phyloP scores from a whole-genome alignment of 2,888 invertebrate genomes.

The Troides helena region DNA sequence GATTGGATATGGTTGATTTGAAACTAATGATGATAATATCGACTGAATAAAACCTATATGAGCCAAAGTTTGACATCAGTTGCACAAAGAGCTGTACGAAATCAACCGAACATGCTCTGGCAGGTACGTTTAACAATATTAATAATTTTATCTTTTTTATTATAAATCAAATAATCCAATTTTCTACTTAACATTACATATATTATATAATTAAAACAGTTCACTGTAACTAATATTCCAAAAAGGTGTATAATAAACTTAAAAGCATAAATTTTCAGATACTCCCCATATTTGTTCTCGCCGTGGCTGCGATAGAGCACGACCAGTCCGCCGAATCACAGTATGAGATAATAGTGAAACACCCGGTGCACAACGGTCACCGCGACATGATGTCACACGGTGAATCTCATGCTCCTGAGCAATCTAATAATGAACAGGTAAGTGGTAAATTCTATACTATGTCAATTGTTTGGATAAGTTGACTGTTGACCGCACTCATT shows the following conservation, averaged over 20 bases:
- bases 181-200: no score
- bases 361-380: constrained; percentile 42
- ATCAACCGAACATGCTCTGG: no score
- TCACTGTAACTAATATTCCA: no score
- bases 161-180: no score
- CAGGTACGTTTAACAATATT: no score
- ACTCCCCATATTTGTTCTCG: constrained; percentile 33
- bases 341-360: constrained; percentile 46
- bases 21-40: constrained; percentile 19
- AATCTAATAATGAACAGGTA: constrained; percentile 68
- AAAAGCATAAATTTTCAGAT: no score
- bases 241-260: no score
- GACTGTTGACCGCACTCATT: no score
- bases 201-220: no score
- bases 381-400: constrained; percentile 54
- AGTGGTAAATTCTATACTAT: constrained; percentile 37
- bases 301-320: constrained; percentile 48
- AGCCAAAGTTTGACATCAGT: constrained; percentile 25
- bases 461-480: no score
- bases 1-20: constrained; percentile 20
- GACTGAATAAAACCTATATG: constrained; percentile 23
- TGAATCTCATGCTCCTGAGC: constrained; percentile 52
- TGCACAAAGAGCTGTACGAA: constrained; percentile 10
- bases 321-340: constrained; percentile 53
- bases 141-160: no score